Evolutionary conservation across 2,888 invertebrate genomes (phyloP).

Genomic region (Brachyopa scutellaris): DNA sequence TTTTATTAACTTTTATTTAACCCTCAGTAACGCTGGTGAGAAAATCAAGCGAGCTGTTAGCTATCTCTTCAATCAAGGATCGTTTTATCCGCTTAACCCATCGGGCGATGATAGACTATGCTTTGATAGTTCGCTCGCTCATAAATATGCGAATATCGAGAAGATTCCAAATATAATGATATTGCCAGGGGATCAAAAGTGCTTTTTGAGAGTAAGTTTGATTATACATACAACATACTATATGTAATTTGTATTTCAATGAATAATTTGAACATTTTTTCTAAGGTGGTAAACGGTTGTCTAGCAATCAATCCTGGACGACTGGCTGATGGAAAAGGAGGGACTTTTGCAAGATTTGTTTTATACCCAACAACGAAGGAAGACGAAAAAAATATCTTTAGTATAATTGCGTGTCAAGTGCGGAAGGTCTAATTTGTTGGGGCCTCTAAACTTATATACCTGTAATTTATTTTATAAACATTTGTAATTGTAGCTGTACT

Average conservation of each 20-base stretch:
- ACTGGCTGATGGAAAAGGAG: conserved; percentile 89
- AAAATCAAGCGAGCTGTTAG: conserved; percentile 89
- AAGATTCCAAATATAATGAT: conserved; percentile 91
- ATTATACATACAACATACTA: too few species aligned
- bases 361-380: conserved; percentile 82
- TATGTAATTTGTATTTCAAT: background rate
- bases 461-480: background rate
- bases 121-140: conserved; percentile 88
- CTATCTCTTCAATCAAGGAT: conserved; percentile 89
- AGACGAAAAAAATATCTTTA: conserved; percentile 78
- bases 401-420: conserved; percentile 83
- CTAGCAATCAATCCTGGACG: conserved; percentile 94
- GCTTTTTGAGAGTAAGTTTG: conserved; percentile 88
- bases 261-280: conserved; percentile 72
- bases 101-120: conserved; percentile 85
- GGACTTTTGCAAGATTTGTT: conserved; percentile 89
- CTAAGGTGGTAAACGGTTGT: conserved; percentile 89
- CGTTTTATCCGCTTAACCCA: conserved; percentile 92
- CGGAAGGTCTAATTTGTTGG: conserved; percentile 80
- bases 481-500: conserved; percentile 18
- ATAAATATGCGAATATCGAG: conserved; percentile 87
- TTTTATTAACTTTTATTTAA: conserved; percentile 22
- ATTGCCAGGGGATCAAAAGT: conserved; percentile 91
- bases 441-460: background rate
- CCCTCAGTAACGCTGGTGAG: conserved; percentile 83